These are phyloP conservation scores for Telmatochromis brachygnathus DNA, from an alignment of 2,113 vertebrate species.

Conservation along the genomic window DNA sequence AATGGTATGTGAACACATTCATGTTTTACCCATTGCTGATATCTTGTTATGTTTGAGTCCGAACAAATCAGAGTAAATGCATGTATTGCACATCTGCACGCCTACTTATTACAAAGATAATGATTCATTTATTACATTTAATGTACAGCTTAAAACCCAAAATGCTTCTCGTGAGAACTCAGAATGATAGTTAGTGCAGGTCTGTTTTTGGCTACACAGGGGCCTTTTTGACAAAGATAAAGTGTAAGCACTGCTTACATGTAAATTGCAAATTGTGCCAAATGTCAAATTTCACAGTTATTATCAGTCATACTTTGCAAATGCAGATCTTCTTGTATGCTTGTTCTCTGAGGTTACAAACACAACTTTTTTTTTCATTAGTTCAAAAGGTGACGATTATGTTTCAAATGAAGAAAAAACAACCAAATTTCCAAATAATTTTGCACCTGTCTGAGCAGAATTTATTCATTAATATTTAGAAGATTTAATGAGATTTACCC, in stretches of 20 bases:
- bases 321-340: background rate
- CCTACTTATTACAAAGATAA: background rate
- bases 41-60: background rate
- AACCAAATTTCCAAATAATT: background rate
- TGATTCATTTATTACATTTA: background rate
- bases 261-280: background rate
- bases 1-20: background rate
- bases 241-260: background rate
- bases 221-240: background rate
- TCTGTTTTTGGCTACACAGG: background rate
- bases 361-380: background rate
- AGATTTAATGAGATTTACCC: background rate
- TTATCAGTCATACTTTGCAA: background rate
- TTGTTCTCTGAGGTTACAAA: background rate
- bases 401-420: background rate
- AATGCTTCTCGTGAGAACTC: background rate
- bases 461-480: background rate
- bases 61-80: background rate
- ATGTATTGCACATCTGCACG: background rate
- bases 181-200: background rate
- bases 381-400: background rate
- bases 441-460: background rate
- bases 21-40: background rate
- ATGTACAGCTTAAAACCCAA: background rate
- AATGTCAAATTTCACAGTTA: background rate